Evolutionary conservation across 2,888 invertebrate species (phyloP).

Genomic region (Nemurella pictetii): DNA sequence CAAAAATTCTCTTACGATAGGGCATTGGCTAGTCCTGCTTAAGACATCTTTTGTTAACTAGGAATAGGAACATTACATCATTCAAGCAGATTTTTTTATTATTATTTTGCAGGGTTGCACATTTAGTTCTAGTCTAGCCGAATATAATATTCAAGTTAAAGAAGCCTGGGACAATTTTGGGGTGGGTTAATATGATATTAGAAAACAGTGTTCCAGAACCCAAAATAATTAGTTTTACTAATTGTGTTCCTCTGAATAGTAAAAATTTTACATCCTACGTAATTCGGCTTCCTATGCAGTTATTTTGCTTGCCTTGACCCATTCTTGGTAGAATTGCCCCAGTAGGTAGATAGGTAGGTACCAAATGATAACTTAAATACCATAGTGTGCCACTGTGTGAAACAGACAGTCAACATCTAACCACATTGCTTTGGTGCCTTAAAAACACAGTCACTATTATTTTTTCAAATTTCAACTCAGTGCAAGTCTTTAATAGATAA

Average conservation of each 20-base stretch:
- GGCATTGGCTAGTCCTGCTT: neutral
- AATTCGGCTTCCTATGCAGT: neutral
- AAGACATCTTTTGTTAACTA: neutral
- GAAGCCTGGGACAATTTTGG: neutral
- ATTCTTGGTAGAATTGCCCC: neutral
- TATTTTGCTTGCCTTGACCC: neutral
- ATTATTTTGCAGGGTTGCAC: neutral
- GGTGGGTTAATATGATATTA: neutral
- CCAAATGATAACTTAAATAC: no score
- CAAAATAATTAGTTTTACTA: no score
- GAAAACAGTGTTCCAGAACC: no score
- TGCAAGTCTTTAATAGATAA: no score
- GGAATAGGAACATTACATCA: neutral
- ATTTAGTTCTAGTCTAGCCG: neutral
- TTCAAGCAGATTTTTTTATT: neutral
- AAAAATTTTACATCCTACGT: neutral
- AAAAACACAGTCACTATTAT: no score
- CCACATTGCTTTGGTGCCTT: no score
- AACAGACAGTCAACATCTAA: no score
- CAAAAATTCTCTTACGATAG: neutral
- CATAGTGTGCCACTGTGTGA: no score
- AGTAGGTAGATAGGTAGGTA: no score
- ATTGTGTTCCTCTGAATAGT: neutral
- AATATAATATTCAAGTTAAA: neutral
- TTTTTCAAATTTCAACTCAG: no score